These are phyloP conservation scores for Sylvilagus bachmani DNA, from an alignment of 2,113 vertebrate species.

Conservation along the genomic window DNA sequence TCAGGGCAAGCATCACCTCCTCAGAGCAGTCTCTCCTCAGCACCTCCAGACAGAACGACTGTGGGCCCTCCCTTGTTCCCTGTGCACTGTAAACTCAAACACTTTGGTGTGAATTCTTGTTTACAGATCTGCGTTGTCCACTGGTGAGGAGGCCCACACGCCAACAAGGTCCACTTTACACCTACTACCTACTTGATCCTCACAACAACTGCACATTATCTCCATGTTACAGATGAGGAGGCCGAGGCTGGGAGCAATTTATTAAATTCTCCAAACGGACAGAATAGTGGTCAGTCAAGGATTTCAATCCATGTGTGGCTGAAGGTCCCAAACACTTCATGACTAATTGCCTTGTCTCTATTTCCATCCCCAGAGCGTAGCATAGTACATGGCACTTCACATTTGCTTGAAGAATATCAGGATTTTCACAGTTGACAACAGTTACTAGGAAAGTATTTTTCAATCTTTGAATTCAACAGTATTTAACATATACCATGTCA, in stretches of 20 bases:
- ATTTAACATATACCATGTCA: neutral
- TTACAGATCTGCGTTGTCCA: neutral
- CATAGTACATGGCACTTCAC: no score
- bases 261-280: neutral
- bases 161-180: no score
- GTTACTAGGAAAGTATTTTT: neutral
- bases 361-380: neutral
- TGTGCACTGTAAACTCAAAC: no score
- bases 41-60: no score
- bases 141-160: accelerated
- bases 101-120: neutral
- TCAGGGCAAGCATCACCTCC: neutral
- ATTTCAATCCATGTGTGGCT: neutral
- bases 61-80: neutral
- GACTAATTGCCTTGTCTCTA: neutral
- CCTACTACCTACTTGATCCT: neutral
- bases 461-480: neutral
- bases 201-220: neutral
- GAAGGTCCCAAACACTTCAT: neutral
- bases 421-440: neutral
- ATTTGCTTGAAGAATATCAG: neutral
- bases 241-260: neutral
- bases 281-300: neutral
- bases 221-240: neutral
- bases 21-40: neutral